Conservation (phyloP, 2,888 invertebrate genomes). For the Pterobdella sp. region DNA sequence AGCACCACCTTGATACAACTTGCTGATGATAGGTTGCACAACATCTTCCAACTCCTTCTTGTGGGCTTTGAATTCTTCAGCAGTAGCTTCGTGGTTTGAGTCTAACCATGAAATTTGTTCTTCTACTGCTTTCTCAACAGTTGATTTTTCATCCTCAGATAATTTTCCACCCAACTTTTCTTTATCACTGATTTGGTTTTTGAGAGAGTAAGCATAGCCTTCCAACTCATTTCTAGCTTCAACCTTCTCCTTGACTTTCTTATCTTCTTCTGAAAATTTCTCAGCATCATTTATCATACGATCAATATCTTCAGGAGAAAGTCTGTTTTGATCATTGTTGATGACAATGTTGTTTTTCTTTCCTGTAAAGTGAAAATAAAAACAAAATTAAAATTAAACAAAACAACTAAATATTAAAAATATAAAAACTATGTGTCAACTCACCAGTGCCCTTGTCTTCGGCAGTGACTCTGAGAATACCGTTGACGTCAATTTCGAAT, state of each 20-base stretch:
- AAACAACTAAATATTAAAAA: background rate
- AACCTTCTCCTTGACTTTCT: slow-evolving; percentile 71
- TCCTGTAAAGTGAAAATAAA: slow-evolving; percentile 54
- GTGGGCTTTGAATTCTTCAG: slow-evolving; percentile 84
- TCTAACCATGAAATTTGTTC: slow-evolving; percentile 97
- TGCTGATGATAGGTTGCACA: slow-evolving; percentile 86
- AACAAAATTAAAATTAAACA: background rate
- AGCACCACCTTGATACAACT: slow-evolving; percentile 70
- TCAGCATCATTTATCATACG: slow-evolving; percentile 98
- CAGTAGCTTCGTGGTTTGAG: slow-evolving; percentile 82
- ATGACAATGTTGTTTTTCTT: slow-evolving; percentile 97
- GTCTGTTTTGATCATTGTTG: slow-evolving; percentile 91
- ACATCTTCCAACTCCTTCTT: slow-evolving; percentile 88
- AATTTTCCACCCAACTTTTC: slow-evolving; percentile 88
- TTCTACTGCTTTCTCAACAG: slow-evolving; percentile 87
- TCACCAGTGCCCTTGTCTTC: slow-evolving; percentile 86
- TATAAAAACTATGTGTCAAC: too few species aligned
- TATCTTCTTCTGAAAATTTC: slow-evolving; percentile 96
- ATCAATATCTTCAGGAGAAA: slow-evolving; percentile 96
- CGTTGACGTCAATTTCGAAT: slow-evolving; percentile 56
- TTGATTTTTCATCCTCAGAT: slow-evolving; percentile 79
- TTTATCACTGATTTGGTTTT: slow-evolving; percentile 91
- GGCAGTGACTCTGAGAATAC: slow-evolving; percentile 64
- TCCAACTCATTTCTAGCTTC: slow-evolving; percentile 94
- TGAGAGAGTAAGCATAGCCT: slow-evolving; percentile 84